These are phyloP conservation scores for Lipophrys pholis DNA, from an alignment of 2,113 vertebrate species.

Conservation along the genomic window DNA sequence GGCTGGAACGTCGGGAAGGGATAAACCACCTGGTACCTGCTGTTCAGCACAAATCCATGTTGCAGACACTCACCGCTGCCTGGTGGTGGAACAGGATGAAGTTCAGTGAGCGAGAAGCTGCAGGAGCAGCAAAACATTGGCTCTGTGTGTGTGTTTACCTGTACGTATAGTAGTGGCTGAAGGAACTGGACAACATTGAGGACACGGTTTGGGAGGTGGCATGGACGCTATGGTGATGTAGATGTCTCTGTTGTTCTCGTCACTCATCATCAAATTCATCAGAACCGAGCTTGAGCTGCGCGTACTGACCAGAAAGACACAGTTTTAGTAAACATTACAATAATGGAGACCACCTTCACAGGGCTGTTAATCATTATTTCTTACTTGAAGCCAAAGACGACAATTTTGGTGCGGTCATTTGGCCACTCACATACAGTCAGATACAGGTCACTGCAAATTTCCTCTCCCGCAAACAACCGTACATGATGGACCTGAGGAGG, in stretches of 20 bases:
- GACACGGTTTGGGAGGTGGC: slow-evolving; percentile 85
- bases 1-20: slow-evolving; percentile 96
- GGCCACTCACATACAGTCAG: slow-evolving; percentile 95
- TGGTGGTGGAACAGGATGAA: slow-evolving; percentile 30
- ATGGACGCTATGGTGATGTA: slow-evolving; percentile 91
- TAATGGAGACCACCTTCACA: not conserved
- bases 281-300: slow-evolving; percentile 89
- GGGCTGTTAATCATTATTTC: slow-evolving; percentile 34
- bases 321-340: not conserved
- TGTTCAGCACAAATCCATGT: slow-evolving; percentile 92
- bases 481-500: slow-evolving; percentile 89
- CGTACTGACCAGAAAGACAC: slow-evolving; percentile 75
- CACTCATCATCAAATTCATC: slow-evolving; percentile 94
- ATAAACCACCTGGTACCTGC: slow-evolving; percentile 94
- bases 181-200: slow-evolving; percentile 82
- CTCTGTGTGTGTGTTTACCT: slow-evolving; percentile 47
- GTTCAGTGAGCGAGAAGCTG: not conserved
- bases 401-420: slow-evolving; percentile 91
- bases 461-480: slow-evolving; percentile 91
- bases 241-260: slow-evolving; percentile 93
- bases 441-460: slow-evolving; percentile 94
- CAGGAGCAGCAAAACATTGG: not conserved
- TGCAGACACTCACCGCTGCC: slow-evolving; percentile 87
- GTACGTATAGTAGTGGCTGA: slow-evolving; percentile 79
- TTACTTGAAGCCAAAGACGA: slow-evolving; percentile 96